These are phyloP conservation scores for Neocrepidodera transversa DNA, from an alignment of 2,888 invertebrate species.

Conservation along the genomic window DNA sequence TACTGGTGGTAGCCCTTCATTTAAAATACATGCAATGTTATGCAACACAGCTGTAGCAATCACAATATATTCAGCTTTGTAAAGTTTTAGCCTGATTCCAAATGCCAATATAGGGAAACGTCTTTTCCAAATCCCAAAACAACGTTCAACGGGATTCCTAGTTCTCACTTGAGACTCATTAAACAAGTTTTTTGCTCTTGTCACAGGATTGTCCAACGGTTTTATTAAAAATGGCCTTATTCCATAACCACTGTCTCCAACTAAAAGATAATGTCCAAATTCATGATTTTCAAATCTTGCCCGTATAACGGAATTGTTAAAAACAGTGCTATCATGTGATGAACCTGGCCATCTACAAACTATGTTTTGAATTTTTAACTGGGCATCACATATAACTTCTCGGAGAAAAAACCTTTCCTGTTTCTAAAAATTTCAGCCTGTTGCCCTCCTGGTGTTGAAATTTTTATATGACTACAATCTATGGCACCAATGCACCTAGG, in stretches of 20 bases:
- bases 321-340: not conserved
- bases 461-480: too few relatives aligned
- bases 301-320: not conserved
- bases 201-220: constrained; percentile 36
- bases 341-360: constrained; percentile 3
- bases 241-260: too few relatives aligned
- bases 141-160: constrained; percentile 44
- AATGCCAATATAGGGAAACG: constrained; percentile 48
- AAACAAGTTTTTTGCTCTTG: constrained; percentile 37
- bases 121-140: constrained; percentile 14
- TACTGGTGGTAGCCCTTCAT: constrained; percentile 1
- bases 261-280: not conserved
- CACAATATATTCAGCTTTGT: constrained; percentile 36
- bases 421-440: constrained; percentile 4
- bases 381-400: constrained; percentile 14
- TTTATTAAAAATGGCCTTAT: constrained; percentile 42
- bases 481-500: too few relatives aligned
- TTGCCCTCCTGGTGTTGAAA: not conserved
- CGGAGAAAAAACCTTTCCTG: constrained; percentile 5
- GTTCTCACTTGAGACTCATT: too few relatives aligned
- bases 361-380: not conserved
- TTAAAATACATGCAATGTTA: constrained; percentile 34
- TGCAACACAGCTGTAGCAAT: constrained; percentile 37
- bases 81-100: constrained; percentile 43
- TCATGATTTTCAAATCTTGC: not conserved